These are phyloP conservation scores for Geophilus truncorum DNA, from an alignment of 2,888 invertebrate species.

Conservation along the genomic window DNA sequence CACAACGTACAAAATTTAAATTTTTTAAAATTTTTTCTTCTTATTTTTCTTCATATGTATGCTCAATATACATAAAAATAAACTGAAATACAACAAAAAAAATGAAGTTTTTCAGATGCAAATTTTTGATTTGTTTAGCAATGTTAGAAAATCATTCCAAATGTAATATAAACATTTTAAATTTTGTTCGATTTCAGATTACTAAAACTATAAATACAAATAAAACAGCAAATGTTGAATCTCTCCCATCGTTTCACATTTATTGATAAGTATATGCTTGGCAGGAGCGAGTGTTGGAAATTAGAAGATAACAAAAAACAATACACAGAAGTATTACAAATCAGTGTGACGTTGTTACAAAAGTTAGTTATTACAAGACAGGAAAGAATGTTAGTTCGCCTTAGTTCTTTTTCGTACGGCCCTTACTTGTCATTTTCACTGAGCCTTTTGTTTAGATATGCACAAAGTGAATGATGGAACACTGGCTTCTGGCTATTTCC, in stretches of 20 bases:
- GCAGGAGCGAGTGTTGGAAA: not conserved
- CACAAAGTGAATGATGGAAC: constrained; percentile 2
- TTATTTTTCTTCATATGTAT: not conserved
- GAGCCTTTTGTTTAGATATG: not conserved
- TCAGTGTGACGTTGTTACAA: constrained; percentile 4
- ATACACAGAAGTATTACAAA: not conserved
- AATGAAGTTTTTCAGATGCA: no score
- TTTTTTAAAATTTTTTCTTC: not conserved
- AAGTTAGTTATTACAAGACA: not conserved
- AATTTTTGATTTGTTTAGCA: no score
- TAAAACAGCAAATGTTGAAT: no score
- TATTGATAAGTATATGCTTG: constrained; percentile 6
- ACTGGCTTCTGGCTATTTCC: not conserved
- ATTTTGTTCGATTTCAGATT: no score
- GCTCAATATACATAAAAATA: no score
- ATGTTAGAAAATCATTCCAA: no score
- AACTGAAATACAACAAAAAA: no score
- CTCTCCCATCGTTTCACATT: not conserved
- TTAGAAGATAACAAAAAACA: constrained; percentile 2
- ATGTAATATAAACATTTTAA: no score
- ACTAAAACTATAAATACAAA: no score
- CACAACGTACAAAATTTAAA: not conserved
- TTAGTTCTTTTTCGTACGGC: not conserved
- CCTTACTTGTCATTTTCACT: not conserved
- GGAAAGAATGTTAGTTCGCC: not conserved